These are phyloP conservation scores for Pissodes strobi DNA, from an alignment of 1,140 invertebrate genomes.

Conservation along the genomic window DNA sequence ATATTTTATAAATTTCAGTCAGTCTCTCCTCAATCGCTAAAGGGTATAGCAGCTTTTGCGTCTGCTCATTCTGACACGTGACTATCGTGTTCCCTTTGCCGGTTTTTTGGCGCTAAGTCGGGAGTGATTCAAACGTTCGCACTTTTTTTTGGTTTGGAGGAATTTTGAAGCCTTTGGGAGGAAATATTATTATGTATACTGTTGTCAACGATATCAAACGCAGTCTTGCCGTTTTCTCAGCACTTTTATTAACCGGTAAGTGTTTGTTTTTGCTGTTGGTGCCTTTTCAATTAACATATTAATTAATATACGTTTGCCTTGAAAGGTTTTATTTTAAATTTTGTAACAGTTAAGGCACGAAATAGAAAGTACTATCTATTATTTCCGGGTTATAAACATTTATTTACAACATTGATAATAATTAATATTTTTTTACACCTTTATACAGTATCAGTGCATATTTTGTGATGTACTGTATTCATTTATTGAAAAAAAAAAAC, in stretches of 20 bases:
- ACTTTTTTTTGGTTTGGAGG: neutral
- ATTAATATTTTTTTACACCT: no score
- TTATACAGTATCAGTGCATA: no score
- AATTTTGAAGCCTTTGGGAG: neutral
- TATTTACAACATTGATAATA: no score
- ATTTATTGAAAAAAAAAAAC: no score
- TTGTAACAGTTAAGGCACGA: no score
- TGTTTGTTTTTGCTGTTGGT: constrained; percentile 1
- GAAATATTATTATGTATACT: constrained; percentile 43
- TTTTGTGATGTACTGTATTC: no score
- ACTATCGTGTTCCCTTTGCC: constrained; percentile 18
- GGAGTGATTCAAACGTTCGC: constrained; percentile 17
- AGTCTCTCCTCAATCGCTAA: constrained; percentile 15
- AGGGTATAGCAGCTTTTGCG: constrained; percentile 4
- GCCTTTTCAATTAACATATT: no score
- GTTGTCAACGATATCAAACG: constrained; percentile 47
- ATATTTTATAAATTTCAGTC: constrained; percentile 1
- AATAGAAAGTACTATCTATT: no score
- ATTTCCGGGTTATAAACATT: no score
- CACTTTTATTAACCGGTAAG: constrained; percentile 48
- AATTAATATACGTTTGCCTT: no score
- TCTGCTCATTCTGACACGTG: constrained; percentile 4
- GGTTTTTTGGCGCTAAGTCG: neutral
- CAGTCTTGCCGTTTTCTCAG: constrained; percentile 47
- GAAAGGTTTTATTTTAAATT: no score